Evolutionary conservation across 2,888 invertebrate genomes (phyloP).

Genomic region (Drosophila picticornis): DNA sequence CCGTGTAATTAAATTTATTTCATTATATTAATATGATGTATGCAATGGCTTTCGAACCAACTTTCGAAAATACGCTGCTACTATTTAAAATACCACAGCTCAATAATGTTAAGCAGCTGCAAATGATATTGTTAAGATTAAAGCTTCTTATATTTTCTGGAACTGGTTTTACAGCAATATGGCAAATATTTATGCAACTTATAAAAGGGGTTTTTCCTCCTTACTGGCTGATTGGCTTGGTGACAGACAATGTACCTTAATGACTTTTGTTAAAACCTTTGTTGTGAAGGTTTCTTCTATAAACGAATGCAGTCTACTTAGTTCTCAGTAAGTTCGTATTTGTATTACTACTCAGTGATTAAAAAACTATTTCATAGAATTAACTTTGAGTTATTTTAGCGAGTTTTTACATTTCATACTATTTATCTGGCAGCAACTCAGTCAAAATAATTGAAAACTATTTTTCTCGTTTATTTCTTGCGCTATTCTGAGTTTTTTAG

Average conservation of each 20-base stretch:
- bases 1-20: constrained; percentile 75
- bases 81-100: background rate
- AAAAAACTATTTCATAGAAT: background rate
- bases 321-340: background rate
- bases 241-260: background rate
- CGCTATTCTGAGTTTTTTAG: constrained; percentile 14
- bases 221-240: background rate
- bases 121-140: background rate
- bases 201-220: background rate
- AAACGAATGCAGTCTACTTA: background rate
- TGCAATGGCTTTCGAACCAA: constrained; percentile 8
- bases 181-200: background rate
- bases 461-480: constrained; percentile 31
- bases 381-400: background rate
- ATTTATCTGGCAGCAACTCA: background rate
- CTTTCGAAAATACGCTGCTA: background rate
- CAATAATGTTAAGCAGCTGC: background rate
- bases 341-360: background rate
- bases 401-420: background rate
- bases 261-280: background rate
- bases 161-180: background rate
- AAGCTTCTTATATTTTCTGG: background rate
- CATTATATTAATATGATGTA: constrained; percentile 34
- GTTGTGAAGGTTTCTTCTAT: background rate
- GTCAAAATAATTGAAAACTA: background rate